phyloP scores from a whole-genome alignment of 2,113 vertebrate species.

The sheep (Ovis aries) region ARS-UI_Ramb_v3.0 NC_056054.1:67707001-67707500 shows the following conservation, averaged over 20 bases:
- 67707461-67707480: background rate
- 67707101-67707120: background rate
- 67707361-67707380: background rate
- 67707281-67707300: background rate
- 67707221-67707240: background rate
- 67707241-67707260: background rate
- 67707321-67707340: background rate
- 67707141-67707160: background rate
- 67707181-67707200: background rate
- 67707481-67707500: background rate
- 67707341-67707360: background rate
- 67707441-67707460: background rate
- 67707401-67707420: background rate
- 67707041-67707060: background rate
- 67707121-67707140: background rate
- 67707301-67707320: background rate
- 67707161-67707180: background rate
- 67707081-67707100: background rate
- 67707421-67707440: background rate
- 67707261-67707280: background rate
- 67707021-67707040: background rate
- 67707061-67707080: background rate
- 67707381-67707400: background rate
- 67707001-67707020: background rate
- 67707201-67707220: background rate